Evolutionary conservation across 2,113 vertebrate species (phyloP), one percentile per base, ranked within the genome.

Genomic region (Clupea harengus): DNA sequence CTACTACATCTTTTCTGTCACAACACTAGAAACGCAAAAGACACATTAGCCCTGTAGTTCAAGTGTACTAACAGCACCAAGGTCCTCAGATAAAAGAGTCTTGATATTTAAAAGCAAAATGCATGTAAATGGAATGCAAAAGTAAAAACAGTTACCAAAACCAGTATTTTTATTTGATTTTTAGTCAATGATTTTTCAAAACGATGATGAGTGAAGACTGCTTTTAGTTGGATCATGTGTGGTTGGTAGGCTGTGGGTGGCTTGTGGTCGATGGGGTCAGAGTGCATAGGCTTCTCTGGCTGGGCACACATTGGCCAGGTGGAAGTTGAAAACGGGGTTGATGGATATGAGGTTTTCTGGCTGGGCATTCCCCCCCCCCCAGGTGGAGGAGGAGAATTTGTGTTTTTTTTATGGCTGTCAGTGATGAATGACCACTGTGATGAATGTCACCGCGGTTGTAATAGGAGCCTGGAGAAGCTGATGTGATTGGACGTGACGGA

Each of bases 401-500:
- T 3, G 81, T 28, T 57, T 45, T 22, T 45, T 18, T 4, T 17
- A 17, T 72, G 80, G 8, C 81, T 81, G 44, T 46, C 44, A 81
- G 57, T 81, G 86, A 84, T 85, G 83, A 54, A 9, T 22, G 54
- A 46, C 49, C 11, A 15, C 75, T 82, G 32, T 86, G 82, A 83
- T 85, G 22, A 89, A 60, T 85, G 83, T 81, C 52, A 47, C 60
- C 47, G 39, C 20, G 54, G 39, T 47, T 85, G 32, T 80, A 88
- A 88, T 22, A 28, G 46, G 75, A 87, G 64, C 47, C 72, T 22
- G 25, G 60, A 85, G 83, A 86, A 82, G 81, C 20, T 80, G 72
- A 86, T 84, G 64, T 86, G 85, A 83, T 84, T 84, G 83, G 84
- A 84, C 44, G 85, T 47, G 78, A 84, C 0, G 49, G 57, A 52